Percentiles rank a stretch among this genome's conserved stretches.
Evolutionary conservation across 2,113 vertebrate genomes (phyloP).

Genomic region (Aldabrachelys gigantea): DNA sequence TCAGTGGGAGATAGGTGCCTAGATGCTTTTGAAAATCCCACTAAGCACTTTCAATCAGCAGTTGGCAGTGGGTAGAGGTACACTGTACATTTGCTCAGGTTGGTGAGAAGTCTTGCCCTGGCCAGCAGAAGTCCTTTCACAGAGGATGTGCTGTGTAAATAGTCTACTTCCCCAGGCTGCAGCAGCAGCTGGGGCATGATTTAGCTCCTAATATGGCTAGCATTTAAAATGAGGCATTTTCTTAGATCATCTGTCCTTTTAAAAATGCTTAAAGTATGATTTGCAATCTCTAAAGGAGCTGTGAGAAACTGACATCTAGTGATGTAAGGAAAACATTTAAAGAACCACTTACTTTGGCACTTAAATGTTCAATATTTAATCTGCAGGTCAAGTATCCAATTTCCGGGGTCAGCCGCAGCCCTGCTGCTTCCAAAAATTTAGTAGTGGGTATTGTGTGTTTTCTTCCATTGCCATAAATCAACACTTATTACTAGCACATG

Average conservation of each 20-base stretch:
- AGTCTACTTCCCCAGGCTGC: background rate
- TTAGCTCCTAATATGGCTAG: background rate
- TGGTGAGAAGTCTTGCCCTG: background rate
- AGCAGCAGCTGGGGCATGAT: background rate
- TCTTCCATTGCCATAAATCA: slow-evolving; percentile 8
- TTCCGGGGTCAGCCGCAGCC: slow-evolving; percentile 43
- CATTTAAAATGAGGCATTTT: background rate
- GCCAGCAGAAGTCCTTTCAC: too few species aligned
- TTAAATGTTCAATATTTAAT: slow-evolving; percentile 53
- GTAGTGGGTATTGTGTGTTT: slow-evolving; percentile 16
- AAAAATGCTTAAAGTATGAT: background rate
- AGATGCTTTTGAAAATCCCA: background rate
- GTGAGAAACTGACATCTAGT: slow-evolving; percentile 20
- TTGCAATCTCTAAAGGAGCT: background rate
- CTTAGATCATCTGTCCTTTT: background rate
- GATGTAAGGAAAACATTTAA: slow-evolving; percentile 20
- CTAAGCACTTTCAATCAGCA: background rate
- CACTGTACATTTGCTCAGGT: background rate
- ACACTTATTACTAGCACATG: background rate
- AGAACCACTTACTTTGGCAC: slow-evolving; percentile 31
- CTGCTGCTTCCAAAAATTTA: background rate
- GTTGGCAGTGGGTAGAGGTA: background rate
- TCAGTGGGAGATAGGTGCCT: background rate
- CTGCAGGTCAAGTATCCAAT: slow-evolving; percentile 40
- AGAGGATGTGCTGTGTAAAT: background rate